A percentile compares a stretch with the other conserved stretches of the same genome.
These are phyloP conservation scores for Epinotia brunnichana DNA, from an alignment of 2,888 invertebrate species.

Conservation along the genomic window DNA sequence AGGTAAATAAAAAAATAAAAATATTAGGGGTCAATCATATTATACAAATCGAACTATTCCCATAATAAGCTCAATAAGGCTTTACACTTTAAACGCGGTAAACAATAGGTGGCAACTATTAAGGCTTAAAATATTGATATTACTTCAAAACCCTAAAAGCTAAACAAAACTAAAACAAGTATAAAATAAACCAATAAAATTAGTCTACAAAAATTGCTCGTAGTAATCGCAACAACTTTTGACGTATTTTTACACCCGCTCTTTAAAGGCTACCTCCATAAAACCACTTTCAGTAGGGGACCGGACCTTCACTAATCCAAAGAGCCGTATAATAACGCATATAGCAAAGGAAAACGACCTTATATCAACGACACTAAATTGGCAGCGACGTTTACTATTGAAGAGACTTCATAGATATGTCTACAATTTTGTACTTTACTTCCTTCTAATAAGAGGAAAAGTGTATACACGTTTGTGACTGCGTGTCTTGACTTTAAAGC, in stretches of 20 bases:
- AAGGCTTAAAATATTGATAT: no score
- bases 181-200: no score
- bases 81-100: no score
- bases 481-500: conserved; percentile 7
- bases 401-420: neutral
- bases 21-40: no score
- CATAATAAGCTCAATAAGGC: no score
- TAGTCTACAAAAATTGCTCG: neutral
- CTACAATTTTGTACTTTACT: neutral
- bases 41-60: no score
- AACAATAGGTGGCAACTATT: no score
- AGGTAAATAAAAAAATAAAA: no score
- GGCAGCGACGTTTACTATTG: neutral
- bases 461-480: neutral
- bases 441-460: neutral
- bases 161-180: no score
- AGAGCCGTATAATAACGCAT: neutral
- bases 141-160: no score
- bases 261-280: neutral
- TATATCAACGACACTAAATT: neutral
- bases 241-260: conserved; percentile 3
- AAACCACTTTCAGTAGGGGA: neutral
- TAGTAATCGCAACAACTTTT: neutral
- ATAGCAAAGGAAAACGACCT: neutral
- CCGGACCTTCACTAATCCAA: neutral